Evolutionary conservation across 1,140 invertebrate genomes (phyloP), one percentile per base, ranked within the genome.

Genomic region (Drosophila rufa): DNA sequence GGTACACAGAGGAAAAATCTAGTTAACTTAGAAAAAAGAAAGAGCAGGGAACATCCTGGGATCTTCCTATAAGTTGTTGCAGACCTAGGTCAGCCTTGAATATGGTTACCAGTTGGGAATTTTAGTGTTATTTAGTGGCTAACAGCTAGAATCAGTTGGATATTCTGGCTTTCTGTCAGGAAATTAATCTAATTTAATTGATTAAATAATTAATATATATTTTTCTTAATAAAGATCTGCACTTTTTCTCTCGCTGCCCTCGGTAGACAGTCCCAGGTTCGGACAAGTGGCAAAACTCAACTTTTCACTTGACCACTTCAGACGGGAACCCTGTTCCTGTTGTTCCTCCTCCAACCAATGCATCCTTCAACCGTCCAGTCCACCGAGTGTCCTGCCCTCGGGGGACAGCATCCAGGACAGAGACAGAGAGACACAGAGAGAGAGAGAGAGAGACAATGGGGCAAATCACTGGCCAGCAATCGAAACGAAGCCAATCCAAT

Each of bases 251-350:
- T 56, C 36, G 25, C 36, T 56, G 53, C 62, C 55, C 17, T 36
- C 51, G 30, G 38, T 30, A 45, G 11, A 48, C 47, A 64, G 38
- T 67, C 36, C 64, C 59, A 38, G 38, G 22, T 33, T 50, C 40
- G 80, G 57, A 84, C 81, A 91, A 90, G 85, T 90, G 86, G 56
- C 56, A 79, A 77, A 81, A 90, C 79, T 90, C 79, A 90, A 90
- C 82, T 90, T 90, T 90, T 77, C 80, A 86, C 79, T 90, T 90
- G 85, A 90, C 85, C 85, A 90, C 79, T 90, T 90, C 84, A 87
- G 76, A 76, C 48, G 53, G 53, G 48, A 25, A 22, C 56, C 33
- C 65, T 36, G 58, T 43, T 55, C 45, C 56, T 68, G 75, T 4
- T 38, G 51, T 17, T 53, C 43, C 40, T 17, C 8, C 50, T 14